A percentile compares a stretch with the other conserved stretches of the same genome.
phyloP scores from a whole-genome alignment of 1,140 invertebrate genomes.

The Harpegnathos saltator region DNA sequence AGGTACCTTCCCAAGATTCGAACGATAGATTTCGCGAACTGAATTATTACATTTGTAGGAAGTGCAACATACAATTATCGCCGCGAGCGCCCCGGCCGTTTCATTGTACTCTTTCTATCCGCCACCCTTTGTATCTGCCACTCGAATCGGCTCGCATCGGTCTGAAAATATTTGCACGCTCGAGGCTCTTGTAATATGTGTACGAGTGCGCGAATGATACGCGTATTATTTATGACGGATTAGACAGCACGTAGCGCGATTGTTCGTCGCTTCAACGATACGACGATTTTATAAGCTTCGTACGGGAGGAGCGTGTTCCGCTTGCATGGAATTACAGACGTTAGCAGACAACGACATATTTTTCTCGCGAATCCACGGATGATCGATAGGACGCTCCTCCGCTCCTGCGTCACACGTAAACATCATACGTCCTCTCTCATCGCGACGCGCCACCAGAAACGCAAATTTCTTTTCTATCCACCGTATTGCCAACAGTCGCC shows the following conservation, averaged over 20 bases:
- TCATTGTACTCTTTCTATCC: constrained; percentile 39
- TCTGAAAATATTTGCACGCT: constrained; percentile 42
- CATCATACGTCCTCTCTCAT: background rate
- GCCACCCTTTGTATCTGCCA: constrained; percentile 42
- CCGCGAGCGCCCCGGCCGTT: background rate
- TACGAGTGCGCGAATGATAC: background rate
- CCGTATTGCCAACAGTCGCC: constrained; percentile 12
- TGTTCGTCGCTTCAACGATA: background rate
- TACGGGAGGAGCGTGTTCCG: background rate
- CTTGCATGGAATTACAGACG: too few relatives aligned
- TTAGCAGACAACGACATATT: too few relatives aligned
- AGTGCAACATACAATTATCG: constrained; percentile 50
- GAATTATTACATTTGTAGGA: constrained; percentile 55
- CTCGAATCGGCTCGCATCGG: constrained; percentile 17
- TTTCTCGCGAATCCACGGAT: background rate
- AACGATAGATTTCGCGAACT: constrained; percentile 41
- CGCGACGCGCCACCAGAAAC: constrained; percentile 9
- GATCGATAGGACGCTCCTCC: too few relatives aligned
- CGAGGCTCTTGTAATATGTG: constrained; percentile 26
- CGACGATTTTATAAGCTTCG: background rate
- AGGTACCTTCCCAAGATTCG: constrained; percentile 34
- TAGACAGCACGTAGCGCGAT: background rate
- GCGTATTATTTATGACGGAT: constrained; percentile 20
- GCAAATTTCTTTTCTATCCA: constrained; percentile 34
- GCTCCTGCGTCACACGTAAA: too few relatives aligned